phyloP scores from a whole-genome alignment of 2,888 invertebrate genomes.

The Timema cristinae region DNA sequence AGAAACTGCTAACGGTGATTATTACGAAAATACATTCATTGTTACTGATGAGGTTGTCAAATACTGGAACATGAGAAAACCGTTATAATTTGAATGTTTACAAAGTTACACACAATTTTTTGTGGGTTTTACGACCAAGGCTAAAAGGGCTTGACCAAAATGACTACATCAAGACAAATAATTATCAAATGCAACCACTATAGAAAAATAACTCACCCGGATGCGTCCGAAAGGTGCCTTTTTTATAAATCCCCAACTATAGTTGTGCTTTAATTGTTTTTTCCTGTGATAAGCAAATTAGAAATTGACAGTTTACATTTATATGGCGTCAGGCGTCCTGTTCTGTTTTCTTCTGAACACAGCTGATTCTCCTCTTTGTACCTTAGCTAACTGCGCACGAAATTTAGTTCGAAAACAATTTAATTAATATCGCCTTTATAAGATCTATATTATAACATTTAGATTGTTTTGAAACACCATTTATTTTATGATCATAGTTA shows the following conservation, averaged over 20 bases:
- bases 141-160: too few relatives aligned
- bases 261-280: too few relatives aligned
- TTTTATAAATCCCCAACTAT: constrained; percentile 20
- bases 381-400: background rate
- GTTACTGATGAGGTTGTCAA: too few relatives aligned
- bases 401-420: constrained; percentile 7
- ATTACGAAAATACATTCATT: too few relatives aligned
- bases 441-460: background rate
- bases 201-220: constrained; percentile 24
- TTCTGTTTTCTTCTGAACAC: constrained; percentile 16
- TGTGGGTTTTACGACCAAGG: too few relatives aligned
- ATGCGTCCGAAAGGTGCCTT: constrained; percentile 24
- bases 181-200: background rate
- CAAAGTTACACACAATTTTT: too few relatives aligned
- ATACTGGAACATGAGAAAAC: too few relatives aligned
- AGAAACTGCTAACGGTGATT: too few relatives aligned
- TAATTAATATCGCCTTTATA: background rate
- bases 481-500: too few relatives aligned
- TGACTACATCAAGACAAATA: too few relatives aligned
- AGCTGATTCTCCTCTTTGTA: constrained; percentile 11
- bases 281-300: constrained; percentile 12
- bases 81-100: too few relatives aligned
- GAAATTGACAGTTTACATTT: constrained; percentile 22
- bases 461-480: too few relatives aligned
- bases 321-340: constrained; percentile 20